Conservation (phyloP, 2,888 invertebrate genomes). For the Lottia scabra region DNA sequence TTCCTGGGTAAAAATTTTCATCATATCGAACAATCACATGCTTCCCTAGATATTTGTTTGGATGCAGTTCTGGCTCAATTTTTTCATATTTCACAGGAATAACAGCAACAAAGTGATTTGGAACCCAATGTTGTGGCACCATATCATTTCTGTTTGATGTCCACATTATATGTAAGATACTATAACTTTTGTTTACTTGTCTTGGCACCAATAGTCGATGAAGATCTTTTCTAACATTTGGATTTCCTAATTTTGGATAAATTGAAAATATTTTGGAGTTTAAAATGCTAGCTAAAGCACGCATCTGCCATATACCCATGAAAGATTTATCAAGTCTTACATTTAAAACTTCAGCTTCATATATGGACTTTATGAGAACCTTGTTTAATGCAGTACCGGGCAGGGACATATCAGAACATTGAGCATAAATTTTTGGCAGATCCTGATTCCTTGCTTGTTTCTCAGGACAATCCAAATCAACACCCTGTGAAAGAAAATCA, state of each 20-base stretch:
- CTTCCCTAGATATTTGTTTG: too few species aligned
- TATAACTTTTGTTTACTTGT: neutral
- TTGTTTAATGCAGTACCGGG: too few species aligned
- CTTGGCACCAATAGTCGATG: constrained; percentile 14
- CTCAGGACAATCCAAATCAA: too few species aligned
- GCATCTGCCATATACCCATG: constrained; percentile 23
- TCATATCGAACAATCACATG: too few species aligned
- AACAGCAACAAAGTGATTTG: constrained; percentile 15
- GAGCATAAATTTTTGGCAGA: too few species aligned
- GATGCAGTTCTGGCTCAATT: neutral
- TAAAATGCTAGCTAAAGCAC: constrained; percentile 19
- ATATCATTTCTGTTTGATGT: constrained; percentile 9
- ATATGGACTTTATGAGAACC: neutral
- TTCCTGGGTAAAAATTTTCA: too few species aligned
- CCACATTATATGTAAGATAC: constrained; percentile 8
- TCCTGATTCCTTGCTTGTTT: too few species aligned
- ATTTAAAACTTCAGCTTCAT: neutral
- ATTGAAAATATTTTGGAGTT: constrained; percentile 17
- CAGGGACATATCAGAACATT: too few species aligned
- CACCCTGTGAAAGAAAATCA: too few species aligned
- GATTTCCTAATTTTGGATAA: constrained; percentile 23
- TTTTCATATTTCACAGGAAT: neutral
- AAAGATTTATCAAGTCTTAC: neutral
- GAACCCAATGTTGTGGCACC: constrained; percentile 2
- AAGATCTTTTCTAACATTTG: constrained; percentile 14